phyloP scores from a whole-genome alignment of 2,797 vertebrate genomes.

The Chromobotia macracanthus region DNA sequence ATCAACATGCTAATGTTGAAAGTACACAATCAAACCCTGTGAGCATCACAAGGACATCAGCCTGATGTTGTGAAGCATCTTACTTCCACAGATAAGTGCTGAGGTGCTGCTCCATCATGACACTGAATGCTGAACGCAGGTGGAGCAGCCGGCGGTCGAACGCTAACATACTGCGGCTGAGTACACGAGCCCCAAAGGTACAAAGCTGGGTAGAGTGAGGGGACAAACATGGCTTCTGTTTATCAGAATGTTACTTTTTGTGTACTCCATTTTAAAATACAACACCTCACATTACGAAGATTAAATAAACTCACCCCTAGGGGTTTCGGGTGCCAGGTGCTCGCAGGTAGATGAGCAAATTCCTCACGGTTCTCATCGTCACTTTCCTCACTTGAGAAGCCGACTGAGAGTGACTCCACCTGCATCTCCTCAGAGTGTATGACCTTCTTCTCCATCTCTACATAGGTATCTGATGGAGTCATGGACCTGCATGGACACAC shows the following conservation, averaged over 20 bases:
- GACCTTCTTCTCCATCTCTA: conserved; percentile 67
- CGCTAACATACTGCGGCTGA: conserved; percentile 85
- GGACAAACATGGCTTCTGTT: conserved; percentile 10
- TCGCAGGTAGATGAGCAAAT: conserved; percentile 74
- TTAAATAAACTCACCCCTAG: conserved; percentile 79
- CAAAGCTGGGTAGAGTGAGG: conserved; percentile 75
- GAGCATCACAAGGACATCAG: conserved; percentile 1
- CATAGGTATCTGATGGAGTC: conserved; percentile 73
- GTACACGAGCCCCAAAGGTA: conserved; percentile 85
- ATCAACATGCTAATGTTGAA: not conserved
- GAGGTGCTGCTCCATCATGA: conserved; percentile 87
- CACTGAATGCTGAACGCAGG: conserved; percentile 84
- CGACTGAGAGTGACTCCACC: conserved; percentile 53
- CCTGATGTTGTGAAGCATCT: conserved; percentile 58
- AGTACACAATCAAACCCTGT: not conserved
- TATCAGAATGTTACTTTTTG: not conserved
- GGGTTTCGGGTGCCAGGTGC: conserved; percentile 81
- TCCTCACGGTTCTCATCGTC: conserved; percentile 77
- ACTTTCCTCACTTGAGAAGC: conserved; percentile 81
- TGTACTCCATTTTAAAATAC: not conserved
- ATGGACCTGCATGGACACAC: conserved; percentile 65
- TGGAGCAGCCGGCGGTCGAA: conserved; percentile 86
- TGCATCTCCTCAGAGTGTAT: conserved; percentile 63
- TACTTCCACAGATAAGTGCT: conserved; percentile 86
- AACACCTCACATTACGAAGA: too few species aligned